phyloP scores from a whole-genome alignment of 64 coral and sea anemone species.

The Montipora sp. region DNA sequence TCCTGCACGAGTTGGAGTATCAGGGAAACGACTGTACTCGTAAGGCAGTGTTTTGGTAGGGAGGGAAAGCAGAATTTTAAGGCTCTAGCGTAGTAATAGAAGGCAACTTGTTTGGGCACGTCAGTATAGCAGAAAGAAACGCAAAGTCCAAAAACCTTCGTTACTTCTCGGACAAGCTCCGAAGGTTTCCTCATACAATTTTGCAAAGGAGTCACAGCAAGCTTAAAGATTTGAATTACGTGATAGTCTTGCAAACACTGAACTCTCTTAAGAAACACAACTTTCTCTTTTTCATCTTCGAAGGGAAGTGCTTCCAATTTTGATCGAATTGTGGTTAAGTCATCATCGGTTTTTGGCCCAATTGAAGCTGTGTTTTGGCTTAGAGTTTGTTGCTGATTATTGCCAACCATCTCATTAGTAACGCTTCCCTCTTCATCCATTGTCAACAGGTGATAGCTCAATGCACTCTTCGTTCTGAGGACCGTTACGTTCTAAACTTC shows the following conservation, averaged over 20 bases:
- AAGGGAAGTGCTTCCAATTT: neutral
- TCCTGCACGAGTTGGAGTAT: conserved; percentile 18
- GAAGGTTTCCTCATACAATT: neutral
- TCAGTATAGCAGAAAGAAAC: conserved; percentile 4
- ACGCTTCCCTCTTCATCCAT: neutral
- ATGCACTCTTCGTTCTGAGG: neutral
- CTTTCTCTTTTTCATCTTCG: neutral
- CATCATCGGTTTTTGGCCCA: neutral
- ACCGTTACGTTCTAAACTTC: too few relatives aligned
- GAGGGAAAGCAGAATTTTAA: conserved; percentile 21
- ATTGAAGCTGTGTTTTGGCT: neutral
- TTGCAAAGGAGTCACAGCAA: neutral
- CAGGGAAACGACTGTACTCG: neutral
- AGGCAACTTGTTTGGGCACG: neutral
- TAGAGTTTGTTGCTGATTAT: neutral
- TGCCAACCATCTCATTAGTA: too few relatives aligned
- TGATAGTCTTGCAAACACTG: neutral
- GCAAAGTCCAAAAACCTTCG: conserved; percentile 3
- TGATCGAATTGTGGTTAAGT: neutral
- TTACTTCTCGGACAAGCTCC: neutral
- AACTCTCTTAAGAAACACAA: neutral
- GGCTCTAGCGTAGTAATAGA: neutral
- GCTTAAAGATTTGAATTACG: neutral
- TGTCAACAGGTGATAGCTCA: neutral
- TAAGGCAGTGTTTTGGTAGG: neutral